phyloP scores from a whole-genome alignment of 2,113 vertebrate genomes.

The Emydocephalus ijimae region DNA sequence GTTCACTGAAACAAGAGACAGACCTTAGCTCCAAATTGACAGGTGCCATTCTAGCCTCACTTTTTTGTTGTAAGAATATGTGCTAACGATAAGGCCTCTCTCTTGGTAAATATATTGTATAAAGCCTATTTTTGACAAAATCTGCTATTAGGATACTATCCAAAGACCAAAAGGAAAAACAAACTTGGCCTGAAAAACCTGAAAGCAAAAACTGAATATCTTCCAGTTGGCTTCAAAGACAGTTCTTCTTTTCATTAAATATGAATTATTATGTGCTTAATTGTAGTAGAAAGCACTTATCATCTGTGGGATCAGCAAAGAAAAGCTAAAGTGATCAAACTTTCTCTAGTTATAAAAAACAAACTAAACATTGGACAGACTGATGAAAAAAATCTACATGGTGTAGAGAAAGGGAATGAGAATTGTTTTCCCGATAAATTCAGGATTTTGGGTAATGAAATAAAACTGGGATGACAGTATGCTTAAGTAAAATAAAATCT shows the following conservation, averaged over 20 bases:
- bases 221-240: not conserved
- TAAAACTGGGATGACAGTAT: not conserved
- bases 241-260: not conserved
- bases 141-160: not conserved
- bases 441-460: not conserved
- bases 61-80: not conserved
- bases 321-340: not conserved
- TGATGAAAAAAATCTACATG: not conserved
- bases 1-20: constrained; percentile 47
- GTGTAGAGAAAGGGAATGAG: not conserved
- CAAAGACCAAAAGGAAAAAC: not conserved
- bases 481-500: not conserved
- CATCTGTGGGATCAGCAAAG: not conserved
- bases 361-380: not conserved
- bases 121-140: not conserved
- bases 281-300: not conserved
- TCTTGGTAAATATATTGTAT: not conserved
- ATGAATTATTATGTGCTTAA: not conserved
- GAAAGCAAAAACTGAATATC: not conserved
- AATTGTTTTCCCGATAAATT: not conserved
- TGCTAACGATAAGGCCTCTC: not conserved
- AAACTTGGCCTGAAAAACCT: not conserved
- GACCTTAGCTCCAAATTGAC: constrained; percentile 44
- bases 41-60: not conserved
- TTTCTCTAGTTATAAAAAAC: not conserved